Conservation (phyloP, 2,113 vertebrate genomes). For the Callopanchax toddi region DNA sequence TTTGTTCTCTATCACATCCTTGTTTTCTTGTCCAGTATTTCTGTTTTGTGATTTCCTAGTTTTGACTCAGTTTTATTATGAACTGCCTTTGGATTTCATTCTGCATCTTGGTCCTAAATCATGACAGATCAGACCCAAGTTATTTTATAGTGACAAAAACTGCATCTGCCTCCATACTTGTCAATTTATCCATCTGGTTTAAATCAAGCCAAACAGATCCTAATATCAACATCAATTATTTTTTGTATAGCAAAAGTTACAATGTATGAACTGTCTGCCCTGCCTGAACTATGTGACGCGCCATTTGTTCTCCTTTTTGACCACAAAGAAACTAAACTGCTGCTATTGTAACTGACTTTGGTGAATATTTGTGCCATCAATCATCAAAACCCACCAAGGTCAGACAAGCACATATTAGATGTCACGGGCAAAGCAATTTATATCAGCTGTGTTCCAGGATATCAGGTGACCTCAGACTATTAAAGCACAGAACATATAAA, state of each 20-base stretch:
- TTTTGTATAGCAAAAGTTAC: background rate
- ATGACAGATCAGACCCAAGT: too few relatives aligned
- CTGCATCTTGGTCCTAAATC: background rate
- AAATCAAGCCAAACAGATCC: background rate
- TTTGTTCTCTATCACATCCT: background rate
- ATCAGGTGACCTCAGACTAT: slow-evolving; percentile 66
- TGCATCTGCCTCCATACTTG: background rate
- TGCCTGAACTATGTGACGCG: slow-evolving; percentile 21
- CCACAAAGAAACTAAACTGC: slow-evolving; percentile 22
- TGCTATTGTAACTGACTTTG: slow-evolving; percentile 46
- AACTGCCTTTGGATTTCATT: too few relatives aligned
- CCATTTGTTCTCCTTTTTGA: slow-evolving; percentile 22
- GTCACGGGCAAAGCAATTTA: slow-evolving; percentile 53
- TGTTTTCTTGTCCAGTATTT: background rate
- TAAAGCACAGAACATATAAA: slow-evolving; percentile 63
- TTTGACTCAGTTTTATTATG: background rate
- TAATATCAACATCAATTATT: slow-evolving; percentile 1
- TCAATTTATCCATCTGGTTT: background rate
- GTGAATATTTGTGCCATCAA: slow-evolving; percentile 58
- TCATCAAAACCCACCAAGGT: slow-evolving; percentile 60
- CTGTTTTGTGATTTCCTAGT: too few relatives aligned
- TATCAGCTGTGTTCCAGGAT: slow-evolving; percentile 50
- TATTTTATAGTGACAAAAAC: too few relatives aligned
- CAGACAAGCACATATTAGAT: slow-evolving; percentile 56
- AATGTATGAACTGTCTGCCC: slow-evolving; percentile 22